phyloP scores from a whole-genome alignment of 2,113 vertebrate genomes.

The Accipiter virgatus region DNA sequence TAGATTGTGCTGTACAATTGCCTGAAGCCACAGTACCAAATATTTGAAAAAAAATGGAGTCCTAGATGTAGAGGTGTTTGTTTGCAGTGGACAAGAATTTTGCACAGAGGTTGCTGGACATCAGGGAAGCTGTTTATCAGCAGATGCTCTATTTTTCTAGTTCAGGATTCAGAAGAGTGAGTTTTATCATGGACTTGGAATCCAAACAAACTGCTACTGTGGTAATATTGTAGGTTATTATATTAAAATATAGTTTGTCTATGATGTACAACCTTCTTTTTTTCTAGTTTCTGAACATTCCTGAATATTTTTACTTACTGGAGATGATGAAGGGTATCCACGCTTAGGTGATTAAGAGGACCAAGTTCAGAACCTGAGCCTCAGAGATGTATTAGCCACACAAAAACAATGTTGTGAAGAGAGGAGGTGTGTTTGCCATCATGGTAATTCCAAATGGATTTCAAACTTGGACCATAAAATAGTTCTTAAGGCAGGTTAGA shows the following conservation, averaged over 20 bases:
- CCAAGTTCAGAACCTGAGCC: not conserved
- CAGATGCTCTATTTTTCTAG: not conserved
- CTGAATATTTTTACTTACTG: not conserved
- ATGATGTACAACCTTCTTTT: fast-evolving
- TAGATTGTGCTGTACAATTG: not conserved
- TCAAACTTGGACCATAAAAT: not conserved
- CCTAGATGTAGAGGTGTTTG: not conserved
- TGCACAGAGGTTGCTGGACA: not conserved
- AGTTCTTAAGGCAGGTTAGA: not conserved
- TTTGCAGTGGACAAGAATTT: not conserved
- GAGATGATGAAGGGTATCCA: not conserved
- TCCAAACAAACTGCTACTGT: not conserved
- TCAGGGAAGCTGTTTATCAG: not conserved
- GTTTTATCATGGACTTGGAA: not conserved
- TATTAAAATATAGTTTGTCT: not conserved
- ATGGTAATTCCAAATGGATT: conserved; percentile 8
- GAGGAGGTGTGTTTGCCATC: not conserved
- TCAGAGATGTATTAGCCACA: not conserved
- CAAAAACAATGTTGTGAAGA: not conserved
- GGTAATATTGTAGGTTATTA: not conserved
- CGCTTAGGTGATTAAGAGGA: not conserved
- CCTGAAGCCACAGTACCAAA: not conserved
- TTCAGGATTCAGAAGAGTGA: not conserved
- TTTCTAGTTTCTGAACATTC: not conserved
- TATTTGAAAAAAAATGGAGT: not conserved